Base-by-base conservation (phyloP, 2,113 vertebrate species). In the Gambusia affinis region DNA sequence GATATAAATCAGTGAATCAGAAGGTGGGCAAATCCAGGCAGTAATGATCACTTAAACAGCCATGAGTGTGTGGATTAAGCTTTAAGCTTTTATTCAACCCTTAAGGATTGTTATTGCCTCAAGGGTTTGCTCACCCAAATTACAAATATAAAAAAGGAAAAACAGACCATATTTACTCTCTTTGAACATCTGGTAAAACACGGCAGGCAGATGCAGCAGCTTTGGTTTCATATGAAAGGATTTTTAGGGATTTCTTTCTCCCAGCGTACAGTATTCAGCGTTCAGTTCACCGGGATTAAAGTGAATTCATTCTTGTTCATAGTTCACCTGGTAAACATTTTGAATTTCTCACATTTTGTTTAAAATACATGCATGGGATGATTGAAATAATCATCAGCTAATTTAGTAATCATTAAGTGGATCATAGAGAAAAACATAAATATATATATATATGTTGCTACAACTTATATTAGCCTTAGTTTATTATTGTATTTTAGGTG, bases 11-110 rank as follows among this genome's bases (percentile, higher is more conserved):
- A 30, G 71, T 3, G 73, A 79, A 81, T 81, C 73, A 70, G 89
- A 61, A 82, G 77, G 87, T 86, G 79, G 81, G 63, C 72, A 78
- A 80, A 86, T 85, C 80, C 79, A 66, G 62, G 76, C 78, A n/a
- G 74, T 76, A 75, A 85, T 87, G 80, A 79, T 75, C 86, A 35
- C 82, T 84, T 88, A 64, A 87, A 78, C 73, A 76, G 31, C 64
- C 84, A 78, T 83, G 67, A 79, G 75, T 54, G 12, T 62, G 73
- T 89, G 83, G 87, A 85, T 89, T 79, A 88, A 68, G 64, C 85
- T 84, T 77, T 66, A 85, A 85, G 82, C 81, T 85, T 76, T 79
- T 73, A 72, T 77, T 77, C 67, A 73, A 76, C 65, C 68, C 78
- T 79, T 44, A 73, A 82, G 71, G 74, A 82, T 44, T 60, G 5